Conservation (phyloP, 2,888 invertebrate species). For the Lasioglossum villosulum region DNA sequence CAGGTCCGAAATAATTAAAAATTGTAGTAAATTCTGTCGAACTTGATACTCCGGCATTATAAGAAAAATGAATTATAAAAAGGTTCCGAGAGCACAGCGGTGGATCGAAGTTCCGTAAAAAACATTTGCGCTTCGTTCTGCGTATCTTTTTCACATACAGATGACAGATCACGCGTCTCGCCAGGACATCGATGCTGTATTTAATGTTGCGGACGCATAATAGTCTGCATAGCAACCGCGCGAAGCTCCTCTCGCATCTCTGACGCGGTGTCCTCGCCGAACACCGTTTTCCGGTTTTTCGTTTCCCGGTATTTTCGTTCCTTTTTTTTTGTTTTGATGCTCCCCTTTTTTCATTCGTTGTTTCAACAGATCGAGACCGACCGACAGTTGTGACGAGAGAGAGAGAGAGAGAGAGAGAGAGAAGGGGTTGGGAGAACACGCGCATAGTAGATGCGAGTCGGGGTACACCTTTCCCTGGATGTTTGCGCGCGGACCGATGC, state of each 20-base stretch:
- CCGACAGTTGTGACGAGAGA: slow-evolving; percentile 64
- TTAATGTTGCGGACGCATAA: slow-evolving; percentile 57
- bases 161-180: slow-evolving; percentile 23
- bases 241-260: slow-evolving; percentile 21
- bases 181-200: slow-evolving; percentile 15
- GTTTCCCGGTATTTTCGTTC: not conserved
- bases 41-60: too few species aligned
- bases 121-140: not conserved
- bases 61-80: too few species aligned
- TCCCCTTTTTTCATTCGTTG: slow-evolving; percentile 29
- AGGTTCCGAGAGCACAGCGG: not conserved
- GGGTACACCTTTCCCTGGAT: slow-evolving; percentile 61
- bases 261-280: not conserved
- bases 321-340: not conserved
- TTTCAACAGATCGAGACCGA: slow-evolving; percentile 53
- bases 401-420: not conserved
- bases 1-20: too few species aligned
- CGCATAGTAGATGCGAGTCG: slow-evolving; percentile 19
- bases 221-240: slow-evolving; percentile 22
- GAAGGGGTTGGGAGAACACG: not conserved
- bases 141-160: slow-evolving; percentile 45
- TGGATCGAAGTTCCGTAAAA: not conserved
- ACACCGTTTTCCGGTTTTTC: not conserved
- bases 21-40: too few species aligned
- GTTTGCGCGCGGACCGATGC: slow-evolving; percentile 63